These are phyloP conservation scores for Halocaridina rubra DNA, from an alignment of 2,888 invertebrate genomes.

Conservation along the genomic window DNA sequence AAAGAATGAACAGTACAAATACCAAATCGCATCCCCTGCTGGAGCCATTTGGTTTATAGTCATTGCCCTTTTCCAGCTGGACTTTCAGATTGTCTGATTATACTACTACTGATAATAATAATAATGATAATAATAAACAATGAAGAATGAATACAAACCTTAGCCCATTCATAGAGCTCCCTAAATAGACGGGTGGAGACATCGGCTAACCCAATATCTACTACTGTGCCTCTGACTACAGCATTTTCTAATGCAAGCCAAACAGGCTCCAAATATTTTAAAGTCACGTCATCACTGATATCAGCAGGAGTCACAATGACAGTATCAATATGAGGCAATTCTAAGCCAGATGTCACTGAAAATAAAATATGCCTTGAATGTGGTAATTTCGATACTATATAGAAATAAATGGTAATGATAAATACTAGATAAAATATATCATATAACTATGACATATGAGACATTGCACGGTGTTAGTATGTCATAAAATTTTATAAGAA, in stretches of 20 bases:
- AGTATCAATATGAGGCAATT: conserved; percentile 39
- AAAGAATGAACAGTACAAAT: too few species aligned
- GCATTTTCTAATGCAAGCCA: conserved; percentile 84
- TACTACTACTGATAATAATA: not conserved
- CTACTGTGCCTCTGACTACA: conserved; percentile 75
- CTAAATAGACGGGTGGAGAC: conserved; percentile 85
- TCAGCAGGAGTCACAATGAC: conserved; percentile 59
- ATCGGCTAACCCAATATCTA: conserved; percentile 87
- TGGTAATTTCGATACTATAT: too few species aligned
- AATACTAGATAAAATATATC: too few species aligned
- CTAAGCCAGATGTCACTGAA: conserved; percentile 42
- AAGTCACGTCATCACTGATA: conserved; percentile 63
- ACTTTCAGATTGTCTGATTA: too few species aligned
- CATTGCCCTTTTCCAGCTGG: too few species aligned
- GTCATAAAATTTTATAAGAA: too few species aligned
- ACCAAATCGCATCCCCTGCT: too few species aligned
- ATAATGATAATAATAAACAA: not conserved
- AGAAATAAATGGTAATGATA: too few species aligned
- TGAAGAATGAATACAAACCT: conserved; percentile 68
- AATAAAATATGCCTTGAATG: too few species aligned
- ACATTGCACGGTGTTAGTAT: too few species aligned
- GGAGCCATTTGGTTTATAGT: too few species aligned
- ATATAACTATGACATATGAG: too few species aligned
- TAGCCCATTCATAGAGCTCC: conserved; percentile 80
- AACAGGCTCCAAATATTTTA: conserved; percentile 78